Conservation (phyloP, 2,888 invertebrate genomes). For the Zaprionus lineosus region DNA sequence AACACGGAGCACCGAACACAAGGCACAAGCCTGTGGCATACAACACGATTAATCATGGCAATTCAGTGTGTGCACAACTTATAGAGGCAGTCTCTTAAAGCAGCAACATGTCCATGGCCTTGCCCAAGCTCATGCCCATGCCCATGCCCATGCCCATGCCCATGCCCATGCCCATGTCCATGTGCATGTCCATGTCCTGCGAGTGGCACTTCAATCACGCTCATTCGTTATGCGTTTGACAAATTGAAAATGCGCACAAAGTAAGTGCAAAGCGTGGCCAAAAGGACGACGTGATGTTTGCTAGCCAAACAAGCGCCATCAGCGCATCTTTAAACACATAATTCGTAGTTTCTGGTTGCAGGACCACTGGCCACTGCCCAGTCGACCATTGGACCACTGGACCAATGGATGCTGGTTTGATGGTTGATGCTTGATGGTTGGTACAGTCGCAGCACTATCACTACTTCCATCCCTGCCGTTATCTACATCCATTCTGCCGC, state of each 20-base stretch:
- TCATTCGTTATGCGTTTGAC: slow-evolving; percentile 75
- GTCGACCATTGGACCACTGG: too few species aligned
- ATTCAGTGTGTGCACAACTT: slow-evolving; percentile 50
- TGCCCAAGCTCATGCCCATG: slow-evolving; percentile 3
- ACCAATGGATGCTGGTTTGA: too few species aligned
- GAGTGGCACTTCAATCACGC: slow-evolving; percentile 73
- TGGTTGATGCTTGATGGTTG: too few species aligned
- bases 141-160: slow-evolving; percentile 3
- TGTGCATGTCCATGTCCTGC: slow-evolving; percentile 29
- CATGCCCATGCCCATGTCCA: not conserved
- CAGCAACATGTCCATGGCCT: slow-evolving; percentile 18
- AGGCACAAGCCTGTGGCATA: too few species aligned
- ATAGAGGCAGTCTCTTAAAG: slow-evolving; percentile 33
- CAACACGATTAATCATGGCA: slow-evolving; percentile 77
- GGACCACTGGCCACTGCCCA: not conserved
- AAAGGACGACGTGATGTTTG: slow-evolving; percentile 60
- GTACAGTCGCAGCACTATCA: slow-evolving; percentile 15
- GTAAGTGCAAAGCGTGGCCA: slow-evolving; percentile 50
- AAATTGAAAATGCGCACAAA: slow-evolving; percentile 73
- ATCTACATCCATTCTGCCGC: slow-evolving; percentile 16
- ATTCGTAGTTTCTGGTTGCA: slow-evolving; percentile 32
- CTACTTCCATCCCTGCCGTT: too few species aligned
- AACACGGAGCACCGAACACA: too few species aligned
- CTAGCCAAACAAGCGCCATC: slow-evolving; percentile 61
- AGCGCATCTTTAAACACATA: slow-evolving; percentile 61